Evolutionary conservation across 2,888 invertebrate species (phyloP).

Genomic region (Eupithecia inturbata): DNA sequence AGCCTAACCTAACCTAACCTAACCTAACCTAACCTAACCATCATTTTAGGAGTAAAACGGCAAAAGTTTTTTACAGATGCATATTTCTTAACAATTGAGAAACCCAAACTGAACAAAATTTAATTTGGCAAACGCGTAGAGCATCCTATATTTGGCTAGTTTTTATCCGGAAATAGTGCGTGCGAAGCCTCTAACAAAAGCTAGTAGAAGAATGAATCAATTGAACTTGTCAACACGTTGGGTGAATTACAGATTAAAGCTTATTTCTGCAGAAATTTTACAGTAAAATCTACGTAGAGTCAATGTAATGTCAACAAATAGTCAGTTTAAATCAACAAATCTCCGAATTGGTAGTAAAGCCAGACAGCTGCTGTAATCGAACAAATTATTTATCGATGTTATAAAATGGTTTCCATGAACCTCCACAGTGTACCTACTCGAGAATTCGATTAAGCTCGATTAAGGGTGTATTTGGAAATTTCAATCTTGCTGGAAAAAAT

Average conservation of each 20-base stretch:
- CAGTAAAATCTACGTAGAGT: background rate
- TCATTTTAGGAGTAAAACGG: no score
- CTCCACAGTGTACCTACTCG: conserved; percentile 47
- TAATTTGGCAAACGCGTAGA: background rate
- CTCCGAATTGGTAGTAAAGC: conserved; percentile 24
- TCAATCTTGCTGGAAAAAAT: conserved; percentile 71
- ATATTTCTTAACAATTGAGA: background rate
- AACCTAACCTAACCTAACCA: no score
- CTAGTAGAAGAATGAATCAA: background rate
- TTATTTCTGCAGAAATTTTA: background rate
- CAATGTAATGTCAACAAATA: background rate
- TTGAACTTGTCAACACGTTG: background rate
- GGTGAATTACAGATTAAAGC: background rate
- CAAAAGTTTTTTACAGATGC: background rate
- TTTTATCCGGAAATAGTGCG: background rate
- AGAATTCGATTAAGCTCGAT: conserved; percentile 66
- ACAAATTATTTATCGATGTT: conserved; percentile 36
- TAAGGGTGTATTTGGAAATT: conserved; percentile 69
- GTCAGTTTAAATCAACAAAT: conserved; percentile 8
- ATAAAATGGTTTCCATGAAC: conserved; percentile 41
- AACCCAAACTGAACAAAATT: background rate
- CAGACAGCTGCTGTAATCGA: conserved; percentile 25
- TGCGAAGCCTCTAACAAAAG: background rate
- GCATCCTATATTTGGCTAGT: no score
- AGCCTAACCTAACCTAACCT: no score